Conservation (phyloP, 2,113 vertebrate species). For the Canis aureus region DNA sequence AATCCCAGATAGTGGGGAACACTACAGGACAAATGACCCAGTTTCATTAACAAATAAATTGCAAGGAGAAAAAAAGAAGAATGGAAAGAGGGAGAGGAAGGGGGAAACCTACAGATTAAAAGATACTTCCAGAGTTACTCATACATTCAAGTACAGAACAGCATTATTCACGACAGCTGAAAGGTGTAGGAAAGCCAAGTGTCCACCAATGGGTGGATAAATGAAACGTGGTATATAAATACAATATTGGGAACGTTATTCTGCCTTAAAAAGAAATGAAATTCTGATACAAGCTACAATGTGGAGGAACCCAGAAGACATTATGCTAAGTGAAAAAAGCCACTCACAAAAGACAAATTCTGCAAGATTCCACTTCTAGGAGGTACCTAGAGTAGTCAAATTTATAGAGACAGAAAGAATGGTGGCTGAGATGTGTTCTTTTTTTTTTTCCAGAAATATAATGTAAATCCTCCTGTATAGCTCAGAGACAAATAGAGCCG, state of each 20-base stretch:
- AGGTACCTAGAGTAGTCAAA: not conserved
- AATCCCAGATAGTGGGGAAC: conserved; percentile 60
- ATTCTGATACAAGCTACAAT: not conserved
- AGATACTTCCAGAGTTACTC: not conserved
- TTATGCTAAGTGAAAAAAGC: not conserved
- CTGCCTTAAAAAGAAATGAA: conserved; percentile 41
- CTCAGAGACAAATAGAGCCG: conserved; percentile 54
- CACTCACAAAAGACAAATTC: not conserved
- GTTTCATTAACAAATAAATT: conserved; percentile 72
- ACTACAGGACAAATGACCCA: conserved; percentile 72
- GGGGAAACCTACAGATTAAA: not conserved
- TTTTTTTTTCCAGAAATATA: conserved; percentile 55
- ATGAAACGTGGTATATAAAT: not conserved
- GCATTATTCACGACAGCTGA: not conserved
- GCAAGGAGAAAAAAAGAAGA: not conserved
- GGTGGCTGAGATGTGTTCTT: not conserved
- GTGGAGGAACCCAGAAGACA: not conserved
- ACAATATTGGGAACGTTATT: not conserved
- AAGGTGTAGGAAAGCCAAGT: not conserved
- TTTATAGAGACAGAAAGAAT: not conserved
- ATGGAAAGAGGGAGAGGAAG: not conserved
- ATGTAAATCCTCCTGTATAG: conserved; percentile 63
- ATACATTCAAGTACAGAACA: not conserved
- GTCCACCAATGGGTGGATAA: not conserved
- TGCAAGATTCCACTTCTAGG: not conserved